Base-by-base conservation (phyloP, 2,797 vertebrate genomes). In the Thalassophryne amazonica region DNA sequence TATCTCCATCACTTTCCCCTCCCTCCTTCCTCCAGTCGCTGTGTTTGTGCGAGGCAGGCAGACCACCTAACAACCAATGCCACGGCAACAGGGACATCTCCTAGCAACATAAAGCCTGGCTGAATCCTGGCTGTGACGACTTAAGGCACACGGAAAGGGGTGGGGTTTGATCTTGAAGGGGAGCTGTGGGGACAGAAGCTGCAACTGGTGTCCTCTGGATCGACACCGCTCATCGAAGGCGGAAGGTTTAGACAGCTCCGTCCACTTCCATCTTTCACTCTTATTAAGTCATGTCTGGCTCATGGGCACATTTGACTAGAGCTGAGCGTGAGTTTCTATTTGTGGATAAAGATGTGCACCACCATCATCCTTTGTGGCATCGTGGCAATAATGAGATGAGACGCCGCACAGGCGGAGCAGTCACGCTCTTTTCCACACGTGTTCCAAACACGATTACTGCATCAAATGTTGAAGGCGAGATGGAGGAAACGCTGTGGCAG, bases 61-160 rank as follows among this genome's bases (percentile, higher is more conserved):
- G 83, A 84, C 85, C 88, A 86, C 88, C 90, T 84, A 90, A 85
- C 88, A 73, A 91, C 90, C 65, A 80, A 39, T 64, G 57, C 88
- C 89, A 91, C 80, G 67, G 89, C 88, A 90, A 91, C 89, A 79
- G 81, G 86, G 73, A 81, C 87, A 90, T 92, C 89, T 88, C 91
- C 84, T 92, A 91, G 91, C 91, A 92, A 92, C 91, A 54, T 76
- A 76, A 86, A 87, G 73, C 81, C 85, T 32, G 61, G 75, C 78
- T 80, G 56, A 87, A 76, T 79, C 73, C 73, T 86, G 80, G 83
- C 84, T 81, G 86, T 86, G 85, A 85, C 59, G 62, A 83, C 67
- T 79, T 61, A n/a, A 49, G 52, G 67, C 76, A 55, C 61, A 66
- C 57, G 74, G 67, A 64, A 69, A 61, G 58, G 34, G 50, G 29